Evolutionary conservation across 2,888 invertebrate species (phyloP).

Genomic region (Lamellibrachia columna): DNA sequence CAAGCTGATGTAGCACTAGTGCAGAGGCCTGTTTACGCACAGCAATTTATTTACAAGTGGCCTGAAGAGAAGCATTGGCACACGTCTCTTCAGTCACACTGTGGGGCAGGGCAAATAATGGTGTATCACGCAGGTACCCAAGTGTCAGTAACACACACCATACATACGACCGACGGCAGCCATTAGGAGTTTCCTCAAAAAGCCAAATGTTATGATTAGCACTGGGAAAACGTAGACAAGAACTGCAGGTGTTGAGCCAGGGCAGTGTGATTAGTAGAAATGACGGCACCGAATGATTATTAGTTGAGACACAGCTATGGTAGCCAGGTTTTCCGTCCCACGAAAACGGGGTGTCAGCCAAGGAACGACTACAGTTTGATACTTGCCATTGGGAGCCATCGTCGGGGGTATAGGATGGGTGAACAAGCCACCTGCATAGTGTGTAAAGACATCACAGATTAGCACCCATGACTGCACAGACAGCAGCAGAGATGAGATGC

Average conservation of each 20-base stretch:
- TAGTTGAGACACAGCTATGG: slow-evolving; percentile 4
- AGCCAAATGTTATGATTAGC: not conserved
- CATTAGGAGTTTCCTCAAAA: slow-evolving; percentile 1
- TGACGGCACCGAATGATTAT: slow-evolving; percentile 2
- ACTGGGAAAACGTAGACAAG: not conserved
- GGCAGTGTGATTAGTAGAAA: not conserved
- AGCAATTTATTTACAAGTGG: not conserved
- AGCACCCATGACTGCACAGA: not conserved
- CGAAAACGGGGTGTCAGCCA: not conserved
- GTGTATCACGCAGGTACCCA: not conserved
- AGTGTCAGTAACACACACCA: not conserved
- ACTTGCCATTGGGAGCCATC: slow-evolving; percentile 45
- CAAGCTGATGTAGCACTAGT: not conserved
- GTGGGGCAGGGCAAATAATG: not conserved
- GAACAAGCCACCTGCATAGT: slow-evolving; percentile 13
- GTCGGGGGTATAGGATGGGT: slow-evolving; percentile 37
- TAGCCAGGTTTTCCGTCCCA: not conserved
- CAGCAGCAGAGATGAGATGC: not conserved
- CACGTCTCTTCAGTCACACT: not conserved
- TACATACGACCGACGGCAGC: not conserved
- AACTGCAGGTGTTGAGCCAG: not conserved
- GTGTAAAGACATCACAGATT: slow-evolving; percentile 16
- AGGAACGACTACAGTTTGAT: slow-evolving; percentile 24
- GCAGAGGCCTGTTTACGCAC: not conserved
- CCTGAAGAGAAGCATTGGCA: not conserved